A percentile compares a stretch with the other conserved stretches of the same genome.
phyloP scores from a whole-genome alignment of 1,140 invertebrate genomes.

The Adelges cooleyi region DNA sequence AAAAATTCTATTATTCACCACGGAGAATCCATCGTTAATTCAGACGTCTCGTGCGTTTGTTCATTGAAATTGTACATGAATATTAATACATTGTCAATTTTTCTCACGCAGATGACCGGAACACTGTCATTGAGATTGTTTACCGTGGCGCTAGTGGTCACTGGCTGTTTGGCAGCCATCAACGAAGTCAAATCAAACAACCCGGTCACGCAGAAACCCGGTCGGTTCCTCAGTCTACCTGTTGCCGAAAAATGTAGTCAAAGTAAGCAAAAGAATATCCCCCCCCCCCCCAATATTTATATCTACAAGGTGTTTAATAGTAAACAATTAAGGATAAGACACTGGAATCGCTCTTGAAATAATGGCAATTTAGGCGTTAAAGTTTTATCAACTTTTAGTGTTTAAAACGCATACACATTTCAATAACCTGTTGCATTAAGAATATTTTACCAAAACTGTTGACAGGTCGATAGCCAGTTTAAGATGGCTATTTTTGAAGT shows the following conservation, averaged over 20 bases:
- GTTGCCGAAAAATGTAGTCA: slow-evolving; percentile 65
- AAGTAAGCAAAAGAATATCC: slow-evolving; percentile 68
- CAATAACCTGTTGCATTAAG: too few relatives aligned
- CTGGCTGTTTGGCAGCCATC: slow-evolving; percentile 37
- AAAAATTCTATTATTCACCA: background rate
- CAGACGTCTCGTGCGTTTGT: background rate
- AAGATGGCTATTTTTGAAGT: too few relatives aligned
- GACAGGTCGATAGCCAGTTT: too few relatives aligned
- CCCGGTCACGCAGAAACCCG: slow-evolving; percentile 40
- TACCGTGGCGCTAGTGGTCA: background rate
- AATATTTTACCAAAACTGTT: too few relatives aligned
- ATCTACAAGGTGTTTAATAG: too few relatives aligned
- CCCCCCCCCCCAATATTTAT: too few relatives aligned
- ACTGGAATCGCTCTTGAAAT: too few relatives aligned
- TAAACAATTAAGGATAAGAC: too few relatives aligned
- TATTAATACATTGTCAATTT: background rate
- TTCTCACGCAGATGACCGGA: slow-evolving; percentile 3
- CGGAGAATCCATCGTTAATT: background rate
- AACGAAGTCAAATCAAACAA: slow-evolving; percentile 41
- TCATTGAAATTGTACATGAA: background rate
- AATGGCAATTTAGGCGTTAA: too few relatives aligned
- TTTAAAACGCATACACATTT: too few relatives aligned
- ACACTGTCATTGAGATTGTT: background rate
- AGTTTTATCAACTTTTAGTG: too few relatives aligned
- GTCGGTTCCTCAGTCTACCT: slow-evolving; percentile 66